Evolutionary conservation across 2,797 vertebrate genomes (phyloP).

Genomic region (Rhynchonycteris naso): DNA sequence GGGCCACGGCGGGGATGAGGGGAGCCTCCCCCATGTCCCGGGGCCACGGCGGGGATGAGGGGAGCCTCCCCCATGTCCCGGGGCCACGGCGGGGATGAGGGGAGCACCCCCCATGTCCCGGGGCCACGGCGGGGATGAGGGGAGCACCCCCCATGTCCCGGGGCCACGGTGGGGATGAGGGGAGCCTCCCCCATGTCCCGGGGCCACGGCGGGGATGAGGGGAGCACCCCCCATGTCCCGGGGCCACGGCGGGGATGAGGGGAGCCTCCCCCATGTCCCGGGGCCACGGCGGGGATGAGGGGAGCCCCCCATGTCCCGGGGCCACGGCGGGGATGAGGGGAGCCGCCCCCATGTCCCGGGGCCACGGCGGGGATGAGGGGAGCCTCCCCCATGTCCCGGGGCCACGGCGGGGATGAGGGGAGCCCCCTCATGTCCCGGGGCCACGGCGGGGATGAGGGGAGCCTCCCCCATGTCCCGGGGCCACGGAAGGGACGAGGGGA

Average conservation of each 20-base stretch:
- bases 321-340: rapidly evolving
- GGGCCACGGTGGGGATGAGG: rapidly evolving
- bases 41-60: rapidly evolving
- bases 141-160: neutral
- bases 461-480: neutral
- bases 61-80: neutral
- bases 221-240: neutral
- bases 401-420: rapidly evolving
- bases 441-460: rapidly evolving
- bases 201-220: rapidly evolving
- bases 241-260: rapidly evolving
- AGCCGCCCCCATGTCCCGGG: neutral
- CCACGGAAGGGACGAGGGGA: rapidly evolving
- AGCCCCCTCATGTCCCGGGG: neutral
- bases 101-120: neutral
- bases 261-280: neutral
- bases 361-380: rapidly evolving
- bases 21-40: neutral
- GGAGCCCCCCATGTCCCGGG: neutral
- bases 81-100: rapidly evolving
- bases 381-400: neutral
- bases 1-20: rapidly evolving
- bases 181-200: neutral
- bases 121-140: rapidly evolving
- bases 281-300: rapidly evolving